phyloP scores from a whole-genome alignment of 2,113 vertebrate genomes.

The Pandion haliaetus region DNA sequence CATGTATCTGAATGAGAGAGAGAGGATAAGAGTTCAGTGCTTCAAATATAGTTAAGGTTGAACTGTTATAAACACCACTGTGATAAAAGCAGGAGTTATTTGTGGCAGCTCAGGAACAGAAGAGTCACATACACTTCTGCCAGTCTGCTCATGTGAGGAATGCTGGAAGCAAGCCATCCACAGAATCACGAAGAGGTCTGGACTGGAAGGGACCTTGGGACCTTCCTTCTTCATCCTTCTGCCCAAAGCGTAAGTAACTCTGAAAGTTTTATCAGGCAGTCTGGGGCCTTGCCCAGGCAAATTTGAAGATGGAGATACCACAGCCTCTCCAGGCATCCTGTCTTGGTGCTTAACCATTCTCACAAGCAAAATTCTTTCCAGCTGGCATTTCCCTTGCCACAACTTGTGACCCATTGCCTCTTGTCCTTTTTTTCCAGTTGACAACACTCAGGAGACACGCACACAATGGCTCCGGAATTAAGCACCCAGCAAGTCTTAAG shows the following conservation, averaged over 20 bases:
- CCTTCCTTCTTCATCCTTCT: background rate
- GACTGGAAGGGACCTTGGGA: background rate
- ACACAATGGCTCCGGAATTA: background rate
- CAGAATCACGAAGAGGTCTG: background rate
- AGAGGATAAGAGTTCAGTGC: background rate
- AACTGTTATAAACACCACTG: rapidly evolving
- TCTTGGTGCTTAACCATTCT: background rate
- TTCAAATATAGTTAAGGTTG: background rate
- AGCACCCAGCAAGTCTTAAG: background rate
- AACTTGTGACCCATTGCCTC: background rate
- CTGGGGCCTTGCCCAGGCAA: background rate
- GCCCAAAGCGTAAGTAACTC: background rate
- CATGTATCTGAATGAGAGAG: rapidly evolving
- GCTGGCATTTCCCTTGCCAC: background rate
- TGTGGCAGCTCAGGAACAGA: background rate
- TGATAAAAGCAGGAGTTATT: background rate
- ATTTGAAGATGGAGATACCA: background rate
- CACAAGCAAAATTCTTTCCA: background rate
- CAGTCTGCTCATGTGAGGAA: background rate
- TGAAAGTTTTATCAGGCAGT: background rate
- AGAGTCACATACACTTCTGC: background rate
- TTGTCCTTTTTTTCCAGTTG: background rate
- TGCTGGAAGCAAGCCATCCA: background rate
- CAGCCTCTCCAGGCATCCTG: background rate
- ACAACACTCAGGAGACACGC: background rate